Conservation (phyloP, 2,888 invertebrate species). For the Caenorhabditis panamensis region DNA sequence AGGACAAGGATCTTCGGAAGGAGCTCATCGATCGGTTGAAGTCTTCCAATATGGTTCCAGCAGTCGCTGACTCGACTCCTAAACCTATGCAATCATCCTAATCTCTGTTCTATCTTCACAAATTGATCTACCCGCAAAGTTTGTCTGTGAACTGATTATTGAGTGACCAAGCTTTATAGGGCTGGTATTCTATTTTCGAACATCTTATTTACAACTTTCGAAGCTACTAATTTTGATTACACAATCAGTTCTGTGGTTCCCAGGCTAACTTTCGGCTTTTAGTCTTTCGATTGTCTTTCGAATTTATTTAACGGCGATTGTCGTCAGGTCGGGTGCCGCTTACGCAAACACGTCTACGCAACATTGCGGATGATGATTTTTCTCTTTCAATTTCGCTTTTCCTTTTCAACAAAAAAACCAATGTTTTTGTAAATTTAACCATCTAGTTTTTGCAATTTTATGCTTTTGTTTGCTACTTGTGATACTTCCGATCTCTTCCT, state of each 20-base stretch:
- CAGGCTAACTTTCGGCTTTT: neutral
- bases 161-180: too few relatives aligned
- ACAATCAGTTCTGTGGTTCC: too few relatives aligned
- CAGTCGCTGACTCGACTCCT: too few relatives aligned
- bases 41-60: constrained; percentile 18
- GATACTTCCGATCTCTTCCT: constrained; percentile 47
- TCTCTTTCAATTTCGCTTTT: neutral
- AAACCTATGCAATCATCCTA: neutral
- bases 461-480: constrained; percentile 42
- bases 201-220: too few relatives aligned
- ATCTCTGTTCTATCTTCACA: neutral
- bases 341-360: constrained; percentile 38
- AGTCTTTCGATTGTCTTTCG: neutral
- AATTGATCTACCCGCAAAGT: too few relatives aligned
- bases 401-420: neutral
- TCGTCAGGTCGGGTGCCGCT: constrained; percentile 22
- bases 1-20: constrained; percentile 36
- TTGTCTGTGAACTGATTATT: too few relatives aligned
- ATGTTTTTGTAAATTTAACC: neutral
- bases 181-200: too few relatives aligned
- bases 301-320: neutral
- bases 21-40: constrained; percentile 40
- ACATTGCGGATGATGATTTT: constrained; percentile 49
- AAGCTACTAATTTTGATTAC: too few relatives aligned
- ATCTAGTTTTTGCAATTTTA: constrained; percentile 20